Conservation (phyloP, 2,888 invertebrate genomes). For the Melanophora roralis region DNA sequence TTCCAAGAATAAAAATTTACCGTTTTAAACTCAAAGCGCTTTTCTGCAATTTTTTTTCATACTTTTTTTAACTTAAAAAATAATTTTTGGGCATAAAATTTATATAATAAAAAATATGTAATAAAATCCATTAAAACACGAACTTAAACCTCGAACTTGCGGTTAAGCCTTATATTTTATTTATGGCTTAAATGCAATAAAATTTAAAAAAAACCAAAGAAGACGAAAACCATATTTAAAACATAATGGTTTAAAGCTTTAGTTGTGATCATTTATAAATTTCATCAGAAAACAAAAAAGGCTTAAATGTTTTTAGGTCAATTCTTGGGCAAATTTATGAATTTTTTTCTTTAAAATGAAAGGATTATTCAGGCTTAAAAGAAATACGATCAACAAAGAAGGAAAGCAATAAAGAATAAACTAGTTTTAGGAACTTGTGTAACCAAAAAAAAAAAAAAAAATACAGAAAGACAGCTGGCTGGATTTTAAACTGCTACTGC, state of each 20-base stretch:
- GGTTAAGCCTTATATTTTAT: conserved; percentile 26
- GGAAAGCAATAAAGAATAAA: conserved; percentile 12
- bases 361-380: conserved; percentile 16
- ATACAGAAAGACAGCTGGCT: conserved; percentile 25
- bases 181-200: neutral
- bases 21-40: conserved; percentile 34
- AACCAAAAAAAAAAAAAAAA: neutral
- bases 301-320: conserved; percentile 32
- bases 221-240: neutral
- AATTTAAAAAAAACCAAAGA: neutral
- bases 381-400: conserved; percentile 3
- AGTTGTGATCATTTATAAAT: conserved; percentile 25
- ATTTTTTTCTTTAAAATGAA: neutral
- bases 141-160: conserved; percentile 49
- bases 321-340: conserved; percentile 14
- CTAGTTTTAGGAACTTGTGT: conserved; percentile 18
- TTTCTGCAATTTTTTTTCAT: neutral
- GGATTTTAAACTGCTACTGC: neutral
- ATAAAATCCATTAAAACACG: neutral
- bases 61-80: neutral
- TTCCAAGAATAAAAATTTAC: conserved; percentile 10
- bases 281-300: conserved; percentile 5
- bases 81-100: conserved; percentile 14
- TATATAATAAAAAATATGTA: conserved; percentile 17
- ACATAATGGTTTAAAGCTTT: neutral